phyloP scores from a whole-genome alignment of 1,140 invertebrate genomes.

The Zaprionus inermis region DNA sequence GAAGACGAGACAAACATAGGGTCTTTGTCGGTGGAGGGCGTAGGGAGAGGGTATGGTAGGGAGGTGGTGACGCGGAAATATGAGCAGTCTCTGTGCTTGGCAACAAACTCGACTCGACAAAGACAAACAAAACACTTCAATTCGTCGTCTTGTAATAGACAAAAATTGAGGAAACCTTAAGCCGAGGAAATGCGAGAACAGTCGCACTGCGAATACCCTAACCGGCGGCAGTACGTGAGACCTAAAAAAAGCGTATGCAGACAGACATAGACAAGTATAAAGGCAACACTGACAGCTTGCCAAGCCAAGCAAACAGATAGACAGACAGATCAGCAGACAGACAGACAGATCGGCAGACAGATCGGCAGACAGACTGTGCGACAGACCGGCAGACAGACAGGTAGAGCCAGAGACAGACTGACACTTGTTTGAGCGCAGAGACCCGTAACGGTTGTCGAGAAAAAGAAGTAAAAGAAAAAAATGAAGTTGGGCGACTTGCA shows the following conservation, averaged over 20 bases:
- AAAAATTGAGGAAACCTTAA: constrained; percentile 49
- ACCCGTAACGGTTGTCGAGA: constrained; percentile 52
- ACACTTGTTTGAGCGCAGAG: constrained; percentile 23
- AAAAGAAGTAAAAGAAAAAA: constrained; percentile 5
- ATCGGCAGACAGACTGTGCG: background rate
- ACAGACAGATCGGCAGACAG: background rate
- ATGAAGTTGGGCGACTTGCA: constrained; percentile 61
- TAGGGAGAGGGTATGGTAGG: background rate
- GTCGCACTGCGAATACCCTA: constrained; percentile 22
- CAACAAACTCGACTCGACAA: constrained; percentile 36
- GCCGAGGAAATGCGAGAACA: background rate
- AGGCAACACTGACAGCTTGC: background rate
- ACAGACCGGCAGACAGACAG: background rate
- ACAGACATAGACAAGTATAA: background rate
- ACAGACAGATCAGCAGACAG: background rate
- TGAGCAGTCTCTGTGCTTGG: constrained; percentile 42
- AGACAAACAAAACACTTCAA: constrained; percentile 55
- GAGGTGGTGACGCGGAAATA: constrained; percentile 12
- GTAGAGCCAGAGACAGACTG: constrained; percentile 1
- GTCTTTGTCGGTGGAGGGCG: background rate
- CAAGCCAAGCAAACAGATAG: background rate
- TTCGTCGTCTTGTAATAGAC: constrained; percentile 45
- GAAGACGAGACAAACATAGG: constrained; percentile 14
- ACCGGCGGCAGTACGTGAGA: background rate
- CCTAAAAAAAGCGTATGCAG: constrained; percentile 15